Percentiles rank a stretch among this genome's conserved stretches.
Conservation (phyloP, 2,888 invertebrate genomes). For the Deilephila elpenor region DNA sequence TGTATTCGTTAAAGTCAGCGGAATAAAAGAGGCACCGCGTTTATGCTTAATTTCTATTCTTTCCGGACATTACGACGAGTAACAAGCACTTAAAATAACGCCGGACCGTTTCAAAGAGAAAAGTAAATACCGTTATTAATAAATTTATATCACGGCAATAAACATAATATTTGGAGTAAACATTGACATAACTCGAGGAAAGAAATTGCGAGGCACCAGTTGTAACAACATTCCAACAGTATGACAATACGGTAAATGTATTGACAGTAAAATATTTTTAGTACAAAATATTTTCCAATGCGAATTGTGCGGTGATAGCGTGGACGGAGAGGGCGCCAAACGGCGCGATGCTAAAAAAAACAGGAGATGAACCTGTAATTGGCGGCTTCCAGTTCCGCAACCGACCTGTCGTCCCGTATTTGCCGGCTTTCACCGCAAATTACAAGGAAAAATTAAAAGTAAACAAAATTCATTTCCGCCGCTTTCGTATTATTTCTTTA, state of each 20-base stretch:
- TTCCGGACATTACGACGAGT: slow-evolving; percentile 41
- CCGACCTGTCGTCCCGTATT: slow-evolving; percentile 44
- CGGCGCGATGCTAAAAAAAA: slow-evolving; percentile 47
- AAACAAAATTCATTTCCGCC: neutral
- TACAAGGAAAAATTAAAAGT: slow-evolving; percentile 28
- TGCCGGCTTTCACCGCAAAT: slow-evolving; percentile 40
- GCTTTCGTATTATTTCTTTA: neutral
- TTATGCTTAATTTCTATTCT: slow-evolving; percentile 57
- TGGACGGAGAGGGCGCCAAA: slow-evolving; percentile 38
- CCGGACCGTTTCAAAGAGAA: neutral
- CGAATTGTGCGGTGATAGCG: slow-evolving; percentile 25
- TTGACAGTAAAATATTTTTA: neutral
- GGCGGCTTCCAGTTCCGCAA: slow-evolving; percentile 54
- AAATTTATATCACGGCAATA: neutral
- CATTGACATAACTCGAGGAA: neutral
- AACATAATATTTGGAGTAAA: slow-evolving; percentile 1
- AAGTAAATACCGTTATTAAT: slow-evolving; percentile 13
- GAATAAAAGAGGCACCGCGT: slow-evolving; percentile 57
- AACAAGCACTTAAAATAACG: slow-evolving; percentile 39
- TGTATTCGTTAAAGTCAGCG: slow-evolving; percentile 67
- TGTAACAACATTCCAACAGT: neutral
- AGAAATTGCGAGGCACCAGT: neutral
- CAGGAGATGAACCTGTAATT: slow-evolving; percentile 63
- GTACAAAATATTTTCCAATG: slow-evolving; percentile 7
- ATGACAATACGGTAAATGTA: neutral